These are phyloP conservation scores for Drosophila sp. DNA, from an alignment of 1,140 invertebrate species.

Conservation along the genomic window DNA sequence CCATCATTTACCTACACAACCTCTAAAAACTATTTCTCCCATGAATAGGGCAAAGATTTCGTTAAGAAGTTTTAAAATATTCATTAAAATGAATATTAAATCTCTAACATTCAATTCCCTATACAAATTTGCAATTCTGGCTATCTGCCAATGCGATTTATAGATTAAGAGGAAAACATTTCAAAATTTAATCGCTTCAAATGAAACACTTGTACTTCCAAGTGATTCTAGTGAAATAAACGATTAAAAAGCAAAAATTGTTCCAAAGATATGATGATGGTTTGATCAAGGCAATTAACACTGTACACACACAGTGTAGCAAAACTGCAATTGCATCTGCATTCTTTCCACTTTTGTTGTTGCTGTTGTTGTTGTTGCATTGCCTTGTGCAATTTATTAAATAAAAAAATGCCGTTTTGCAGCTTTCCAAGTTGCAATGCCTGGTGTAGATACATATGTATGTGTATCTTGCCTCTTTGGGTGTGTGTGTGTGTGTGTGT, in stretches of 20 bases:
- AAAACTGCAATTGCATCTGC: conserved; percentile 60
- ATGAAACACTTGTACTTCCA: neutral
- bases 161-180: neutral
- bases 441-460: conserved; percentile 4
- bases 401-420: conserved; percentile 80
- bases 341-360: conserved; percentile 57
- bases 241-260: neutral
- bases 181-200: neutral
- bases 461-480: neutral
- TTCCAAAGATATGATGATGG: neutral
- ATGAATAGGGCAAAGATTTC: too few relatives aligned
- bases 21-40: too few relatives aligned
- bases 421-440: conserved; percentile 75
- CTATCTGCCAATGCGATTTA: neutral
- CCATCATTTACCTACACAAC: too few relatives aligned
- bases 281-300: conserved; percentile 31
- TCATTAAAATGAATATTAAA: too few relatives aligned
- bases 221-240: neutral
- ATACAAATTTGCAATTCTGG: too few relatives aligned
- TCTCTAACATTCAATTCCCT: too few relatives aligned
- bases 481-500: conserved; percentile 22
- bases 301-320: conserved; percentile 37
- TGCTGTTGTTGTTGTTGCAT: conserved; percentile 48
- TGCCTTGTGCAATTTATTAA: conserved; percentile 81
- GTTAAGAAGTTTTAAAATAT: too few relatives aligned